Evolutionary conservation across 1,140 invertebrate species (phyloP).

Genomic region (Lepidurus packardi): DNA sequence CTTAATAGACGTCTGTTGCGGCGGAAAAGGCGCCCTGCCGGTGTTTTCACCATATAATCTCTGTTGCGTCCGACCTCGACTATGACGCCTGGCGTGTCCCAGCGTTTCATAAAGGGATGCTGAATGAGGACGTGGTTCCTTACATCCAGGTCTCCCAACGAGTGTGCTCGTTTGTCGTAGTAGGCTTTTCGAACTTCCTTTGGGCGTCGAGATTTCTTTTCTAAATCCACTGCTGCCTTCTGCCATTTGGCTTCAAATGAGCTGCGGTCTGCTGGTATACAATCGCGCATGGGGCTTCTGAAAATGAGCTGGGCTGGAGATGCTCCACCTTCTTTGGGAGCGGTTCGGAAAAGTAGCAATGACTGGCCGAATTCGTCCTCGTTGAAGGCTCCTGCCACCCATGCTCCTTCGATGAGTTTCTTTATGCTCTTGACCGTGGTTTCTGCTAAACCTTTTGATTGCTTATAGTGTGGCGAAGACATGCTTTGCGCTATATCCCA

Average conservation of each 20-base stretch:
- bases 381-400: conserved; percentile 7
- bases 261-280: background rate
- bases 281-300: background rate
- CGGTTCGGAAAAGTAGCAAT: conserved; percentile 4
- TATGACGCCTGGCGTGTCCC: background rate
- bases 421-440: background rate
- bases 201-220: background rate
- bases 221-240: background rate
- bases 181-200: background rate
- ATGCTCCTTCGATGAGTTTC: background rate
- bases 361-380: background rate
- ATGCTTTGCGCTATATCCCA: background rate
- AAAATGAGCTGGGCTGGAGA: background rate
- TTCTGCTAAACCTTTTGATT: too few relatives aligned
- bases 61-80: background rate
- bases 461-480: too few relatives aligned
- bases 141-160: background rate
- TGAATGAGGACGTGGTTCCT: background rate
- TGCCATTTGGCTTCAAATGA: conserved; percentile 19
- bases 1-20: conserved; percentile 7
- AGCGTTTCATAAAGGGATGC: background rate
- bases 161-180: background rate
- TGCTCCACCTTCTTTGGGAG: background rate
- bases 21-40: background rate
- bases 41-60: background rate